These are phyloP conservation scores for Myzus persicae DNA, from an alignment of 1,140 invertebrate genomes.

Conservation along the genomic window DNA sequence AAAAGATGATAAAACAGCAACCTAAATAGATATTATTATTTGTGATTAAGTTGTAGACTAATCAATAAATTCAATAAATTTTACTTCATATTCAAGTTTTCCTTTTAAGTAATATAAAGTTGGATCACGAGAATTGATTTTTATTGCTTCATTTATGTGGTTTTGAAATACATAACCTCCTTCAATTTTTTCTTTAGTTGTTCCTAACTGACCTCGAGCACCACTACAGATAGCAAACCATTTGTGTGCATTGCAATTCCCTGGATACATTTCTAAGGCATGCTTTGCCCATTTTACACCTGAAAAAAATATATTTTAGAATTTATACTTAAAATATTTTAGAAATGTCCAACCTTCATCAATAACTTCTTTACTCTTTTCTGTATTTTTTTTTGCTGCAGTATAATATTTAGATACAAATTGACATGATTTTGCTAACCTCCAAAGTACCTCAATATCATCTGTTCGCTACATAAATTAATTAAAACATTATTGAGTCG, in stretches of 20 bases:
- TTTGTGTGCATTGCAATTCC: slow-evolving; percentile 75
- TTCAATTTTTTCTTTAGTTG: slow-evolving; percentile 74
- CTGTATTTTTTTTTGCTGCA: slow-evolving; percentile 64
- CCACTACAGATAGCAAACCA: slow-evolving; percentile 82
- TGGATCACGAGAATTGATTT: slow-evolving; percentile 73
- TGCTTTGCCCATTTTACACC: slow-evolving; percentile 71
- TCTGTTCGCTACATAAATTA: slow-evolving; percentile 62
- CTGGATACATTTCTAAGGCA: slow-evolving; percentile 68
- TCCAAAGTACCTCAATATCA: slow-evolving; percentile 62
- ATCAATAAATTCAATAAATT: neutral
- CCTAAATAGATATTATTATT: slow-evolving; percentile 63
- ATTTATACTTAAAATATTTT: neutral
- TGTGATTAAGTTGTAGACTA: neutral
- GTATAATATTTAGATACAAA: slow-evolving; percentile 61
- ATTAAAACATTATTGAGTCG: slow-evolving; percentile 61
- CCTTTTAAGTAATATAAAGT: slow-evolving; percentile 76
- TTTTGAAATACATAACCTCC: slow-evolving; percentile 75
- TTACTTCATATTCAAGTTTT: slow-evolving; percentile 74
- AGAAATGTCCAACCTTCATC: slow-evolving; percentile 35
- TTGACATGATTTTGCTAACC: slow-evolving; percentile 62
- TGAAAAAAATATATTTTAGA: slow-evolving; percentile 64
- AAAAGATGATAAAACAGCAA: slow-evolving; percentile 73
- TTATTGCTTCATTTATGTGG: slow-evolving; percentile 76
- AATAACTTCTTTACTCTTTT: slow-evolving; percentile 61
- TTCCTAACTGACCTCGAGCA: slow-evolving; percentile 69